Conservation (phyloP, 2,888 invertebrate genomes). For the Perizoma affinitatum region DNA sequence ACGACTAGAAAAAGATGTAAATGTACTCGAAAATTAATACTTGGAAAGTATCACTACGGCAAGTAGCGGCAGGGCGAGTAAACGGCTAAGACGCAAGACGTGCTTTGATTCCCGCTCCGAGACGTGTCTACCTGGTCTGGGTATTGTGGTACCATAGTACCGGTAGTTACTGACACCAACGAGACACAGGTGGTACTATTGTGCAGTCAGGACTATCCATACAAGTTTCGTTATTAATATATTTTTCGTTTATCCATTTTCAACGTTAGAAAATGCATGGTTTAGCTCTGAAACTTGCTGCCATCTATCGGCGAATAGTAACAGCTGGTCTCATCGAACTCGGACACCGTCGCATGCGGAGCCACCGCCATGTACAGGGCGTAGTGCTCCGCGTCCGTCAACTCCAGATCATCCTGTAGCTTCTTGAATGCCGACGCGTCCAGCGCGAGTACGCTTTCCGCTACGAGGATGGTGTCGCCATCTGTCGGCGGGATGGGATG, state of each 20-base stretch:
- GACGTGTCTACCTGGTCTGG: too few species aligned
- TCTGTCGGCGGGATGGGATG: slow-evolving; percentile 78
- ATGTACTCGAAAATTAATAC: slow-evolving; percentile 17
- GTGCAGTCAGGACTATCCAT: too few species aligned
- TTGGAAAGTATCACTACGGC: background rate
- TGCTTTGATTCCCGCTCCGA: too few species aligned
- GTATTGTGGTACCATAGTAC: too few species aligned
- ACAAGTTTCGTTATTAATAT: too few species aligned
- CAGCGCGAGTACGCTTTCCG: slow-evolving; percentile 78
- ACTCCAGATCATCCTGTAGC: slow-evolving; percentile 85
- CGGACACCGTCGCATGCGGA: slow-evolving; percentile 93
- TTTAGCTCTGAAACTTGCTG: slow-evolving; percentile 83
- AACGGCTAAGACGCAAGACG: too few species aligned
- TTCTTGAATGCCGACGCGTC: slow-evolving; percentile 70
- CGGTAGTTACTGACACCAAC: too few species aligned
- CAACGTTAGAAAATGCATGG: too few species aligned
- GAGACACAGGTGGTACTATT: too few species aligned
- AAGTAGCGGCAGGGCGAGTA: too few species aligned
- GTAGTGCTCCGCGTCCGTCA: slow-evolving; percentile 95
- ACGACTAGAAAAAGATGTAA: slow-evolving; percentile 24
- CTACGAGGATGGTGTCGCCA: slow-evolving; percentile 84
- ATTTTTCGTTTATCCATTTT: too few species aligned
- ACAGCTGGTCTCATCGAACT: slow-evolving; percentile 94
- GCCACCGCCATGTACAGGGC: slow-evolving; percentile 94
- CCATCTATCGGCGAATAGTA: slow-evolving; percentile 94